These are phyloP conservation scores for Cirrhinus molitorella DNA, from an alignment of 2,797 vertebrate genomes.

Conservation along the genomic window DNA sequence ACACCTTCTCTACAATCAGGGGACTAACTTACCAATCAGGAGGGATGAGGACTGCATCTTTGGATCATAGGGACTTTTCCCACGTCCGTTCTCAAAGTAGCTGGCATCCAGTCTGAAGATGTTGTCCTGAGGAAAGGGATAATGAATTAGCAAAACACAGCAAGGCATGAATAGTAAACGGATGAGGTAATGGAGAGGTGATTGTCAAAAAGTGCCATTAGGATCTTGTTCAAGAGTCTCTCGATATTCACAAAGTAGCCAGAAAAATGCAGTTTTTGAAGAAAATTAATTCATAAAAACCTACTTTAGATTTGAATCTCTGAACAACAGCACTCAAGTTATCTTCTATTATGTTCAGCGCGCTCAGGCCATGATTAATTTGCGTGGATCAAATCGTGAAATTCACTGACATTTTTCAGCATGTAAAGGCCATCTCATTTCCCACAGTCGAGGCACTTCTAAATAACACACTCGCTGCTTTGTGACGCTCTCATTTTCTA, in stretches of 20 bases:
- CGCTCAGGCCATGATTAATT: constrained; percentile 55
- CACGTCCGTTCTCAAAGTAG: constrained; percentile 93
- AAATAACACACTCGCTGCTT: constrained; percentile 44
- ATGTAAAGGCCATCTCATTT: constrained; percentile 63
- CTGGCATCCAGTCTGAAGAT: constrained; percentile 90
- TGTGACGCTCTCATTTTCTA: constrained; percentile 52
- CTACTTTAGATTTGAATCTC: not conserved
- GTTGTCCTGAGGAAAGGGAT: constrained; percentile 82
- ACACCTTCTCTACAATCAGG: not conserved
- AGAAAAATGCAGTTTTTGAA: not conserved
- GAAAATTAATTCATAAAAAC: not conserved
- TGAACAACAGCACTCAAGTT: not conserved
- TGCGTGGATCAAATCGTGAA: constrained; percentile 63
- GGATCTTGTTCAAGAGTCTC: not conserved
- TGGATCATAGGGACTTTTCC: constrained; percentile 98
- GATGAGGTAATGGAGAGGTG: constrained; percentile 1
- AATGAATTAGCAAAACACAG: constrained; percentile 15
- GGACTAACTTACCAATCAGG: constrained; percentile 87
- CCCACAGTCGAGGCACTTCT: constrained; percentile 47
- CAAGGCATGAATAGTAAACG: not conserved
- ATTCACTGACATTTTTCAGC: constrained; percentile 69
- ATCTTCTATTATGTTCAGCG: not conserved
- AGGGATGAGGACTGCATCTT: constrained; percentile 93
- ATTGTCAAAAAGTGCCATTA: constrained; percentile 7
- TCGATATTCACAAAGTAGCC: not conserved